phyloP scores from a whole-genome alignment of 2,797 vertebrate species.

The Dipus sagitta region DNA sequence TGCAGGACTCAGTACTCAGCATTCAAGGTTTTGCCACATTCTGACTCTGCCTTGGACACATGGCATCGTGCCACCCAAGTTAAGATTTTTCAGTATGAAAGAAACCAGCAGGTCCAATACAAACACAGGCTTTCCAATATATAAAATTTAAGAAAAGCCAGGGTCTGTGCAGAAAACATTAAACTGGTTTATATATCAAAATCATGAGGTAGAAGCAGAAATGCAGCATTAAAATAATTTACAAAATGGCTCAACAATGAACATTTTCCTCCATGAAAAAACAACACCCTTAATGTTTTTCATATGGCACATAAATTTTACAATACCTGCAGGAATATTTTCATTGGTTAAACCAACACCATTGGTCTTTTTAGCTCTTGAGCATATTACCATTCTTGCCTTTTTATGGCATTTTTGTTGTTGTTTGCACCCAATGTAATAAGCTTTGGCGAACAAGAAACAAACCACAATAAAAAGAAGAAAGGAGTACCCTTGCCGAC shows the following conservation, averaged over 20 bases:
- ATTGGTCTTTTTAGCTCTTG: conserved; percentile 86
- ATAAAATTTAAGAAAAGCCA: conserved; percentile 80
- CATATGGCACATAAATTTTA: conserved; percentile 90
- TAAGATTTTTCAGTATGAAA: conserved; percentile 80
- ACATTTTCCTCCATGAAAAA: conserved; percentile 87
- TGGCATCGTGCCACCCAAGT: conserved; percentile 67
- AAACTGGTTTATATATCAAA: conserved; percentile 81
- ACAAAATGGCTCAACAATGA: conserved; percentile 88
- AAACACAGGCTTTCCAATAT: conserved; percentile 78
- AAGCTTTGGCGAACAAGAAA: conserved; percentile 88
- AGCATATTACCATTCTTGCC: conserved; percentile 83
- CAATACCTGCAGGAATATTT: conserved; percentile 88
- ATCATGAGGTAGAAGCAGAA: conserved; percentile 80
- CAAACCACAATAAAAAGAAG: conserved; percentile 87
- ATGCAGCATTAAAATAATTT: conserved; percentile 86
- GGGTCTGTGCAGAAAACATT: conserved; percentile 76
- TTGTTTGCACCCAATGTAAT: conserved; percentile 88
- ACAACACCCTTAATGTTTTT: conserved; percentile 88
- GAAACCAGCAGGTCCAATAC: conserved; percentile 79
- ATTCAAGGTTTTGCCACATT: conserved; percentile 57
- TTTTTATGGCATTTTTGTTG: conserved; percentile 85
- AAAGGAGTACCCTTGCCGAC: conserved; percentile 82
- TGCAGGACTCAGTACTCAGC: conserved; percentile 65
- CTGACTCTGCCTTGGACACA: conserved; percentile 58
- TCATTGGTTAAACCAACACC: conserved; percentile 88